Evolutionary conservation across 2,797 vertebrate species (phyloP).

Genomic region (Anas acuta): DNA sequence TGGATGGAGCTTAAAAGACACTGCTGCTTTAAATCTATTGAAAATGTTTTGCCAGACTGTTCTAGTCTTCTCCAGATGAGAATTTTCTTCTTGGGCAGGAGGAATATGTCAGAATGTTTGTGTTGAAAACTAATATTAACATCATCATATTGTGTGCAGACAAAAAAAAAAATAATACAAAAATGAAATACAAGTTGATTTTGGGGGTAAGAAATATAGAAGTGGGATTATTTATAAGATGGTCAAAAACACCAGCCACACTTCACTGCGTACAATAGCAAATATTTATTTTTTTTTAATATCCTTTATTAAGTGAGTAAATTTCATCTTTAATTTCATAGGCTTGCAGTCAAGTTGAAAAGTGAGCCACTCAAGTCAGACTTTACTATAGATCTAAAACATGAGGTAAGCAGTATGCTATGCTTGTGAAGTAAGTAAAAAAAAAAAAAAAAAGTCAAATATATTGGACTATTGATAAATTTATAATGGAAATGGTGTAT

Average conservation of each 20-base stretch:
- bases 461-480: neutral
- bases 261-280: neutral
- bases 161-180: neutral
- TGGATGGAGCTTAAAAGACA: neutral
- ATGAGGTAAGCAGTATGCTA: conserved; percentile 86
- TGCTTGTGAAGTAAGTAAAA: neutral
- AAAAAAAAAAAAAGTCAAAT: neutral
- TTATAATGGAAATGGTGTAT: neutral
- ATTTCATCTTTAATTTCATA: conserved; percentile 71
- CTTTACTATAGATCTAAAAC: conserved; percentile 98
- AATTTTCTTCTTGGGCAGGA: neutral
- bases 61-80: neutral
- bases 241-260: neutral
- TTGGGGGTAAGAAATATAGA: neutral
- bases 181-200: neutral
- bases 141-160: neutral
- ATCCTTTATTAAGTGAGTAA: neutral
- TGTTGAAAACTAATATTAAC: neutral
- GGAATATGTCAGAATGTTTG: neutral
- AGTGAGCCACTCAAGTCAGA: conserved; percentile 92
- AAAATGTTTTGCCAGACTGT: neutral
- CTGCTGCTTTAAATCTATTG: neutral
- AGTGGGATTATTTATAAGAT: neutral
- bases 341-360: conserved; percentile 88
- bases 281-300: neutral